Base-by-base conservation (phyloP, 2,113 vertebrate genomes). In the Pteruthius melanotis region DNA sequence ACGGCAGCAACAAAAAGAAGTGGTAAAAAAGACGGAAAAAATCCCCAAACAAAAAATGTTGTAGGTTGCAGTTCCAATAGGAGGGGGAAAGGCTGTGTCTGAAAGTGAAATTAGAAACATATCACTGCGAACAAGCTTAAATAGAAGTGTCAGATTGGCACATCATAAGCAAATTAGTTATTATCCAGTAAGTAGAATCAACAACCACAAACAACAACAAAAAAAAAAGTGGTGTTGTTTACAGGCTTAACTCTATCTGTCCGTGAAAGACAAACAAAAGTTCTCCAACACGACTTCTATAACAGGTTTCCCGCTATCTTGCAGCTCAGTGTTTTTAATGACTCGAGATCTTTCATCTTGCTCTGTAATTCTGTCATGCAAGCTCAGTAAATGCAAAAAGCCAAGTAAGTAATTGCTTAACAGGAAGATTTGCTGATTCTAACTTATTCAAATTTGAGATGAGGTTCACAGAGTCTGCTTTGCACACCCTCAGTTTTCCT, bases 11-110 rank as follows among this genome's bases (percentile, higher is more conserved):
- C 13, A 54, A 54, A 59, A 52, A 47, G 7, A 64, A 60, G 45
- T 8, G 33, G 11, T 5, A 33, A 31, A 11, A 7, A 39, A 5
- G 0, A 8, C 47, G n/a, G 2, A 16, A 42, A 35, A 39, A 26
- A 3, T 35, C 52, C 11, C 28, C 1, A 0, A n/a, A 7, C 1
- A 13, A 27, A 39, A 1, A 49, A 13, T 3, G 11, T 37, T 35
- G 35, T 22, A 16, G 1, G 7, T 63, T 86, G 13, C 13, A 42
- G 66, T 69, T 66, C 18, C 40, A 1, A 42, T 31, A 8, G 47
- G 21, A 63, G 26, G 2, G 22, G 15, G 6, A 61, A 80, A 54
- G 14, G 15, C 45, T 61, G 57, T 60, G 52, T 22, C 66, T 54
- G 63, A 75, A 90, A 85, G 23, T 64, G 44, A 89, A 94, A 89